These are phyloP conservation scores for Pseudachorutes palmiensis DNA, from an alignment of 1,140 invertebrate genomes.

Conservation along the genomic window DNA sequence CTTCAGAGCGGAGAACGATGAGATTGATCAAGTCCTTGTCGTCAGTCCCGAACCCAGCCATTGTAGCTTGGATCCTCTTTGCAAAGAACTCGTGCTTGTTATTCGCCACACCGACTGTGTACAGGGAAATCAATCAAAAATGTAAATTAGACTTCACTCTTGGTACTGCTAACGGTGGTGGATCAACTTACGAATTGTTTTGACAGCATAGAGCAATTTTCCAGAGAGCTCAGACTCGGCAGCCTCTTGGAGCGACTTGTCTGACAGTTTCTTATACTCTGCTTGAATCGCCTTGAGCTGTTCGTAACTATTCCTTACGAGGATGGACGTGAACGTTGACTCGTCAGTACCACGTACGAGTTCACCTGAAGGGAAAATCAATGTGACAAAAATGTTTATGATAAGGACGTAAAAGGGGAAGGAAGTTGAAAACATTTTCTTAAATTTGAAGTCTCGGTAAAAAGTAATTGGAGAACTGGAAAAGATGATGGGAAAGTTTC, in stretches of 20 bases:
- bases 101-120: slow-evolving; percentile 43
- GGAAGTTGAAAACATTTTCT: too few species aligned
- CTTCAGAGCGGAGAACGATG: slow-evolving; percentile 48
- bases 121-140: background rate
- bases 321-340: slow-evolving; percentile 71
- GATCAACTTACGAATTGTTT: slow-evolving; percentile 38
- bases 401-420: too few species aligned
- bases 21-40: slow-evolving; percentile 48
- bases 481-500: too few species aligned
- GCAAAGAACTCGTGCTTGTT: slow-evolving; percentile 51
- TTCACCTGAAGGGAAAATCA: slow-evolving; percentile 52
- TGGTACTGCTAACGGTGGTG: too few species aligned
- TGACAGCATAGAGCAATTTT: slow-evolving; percentile 31
- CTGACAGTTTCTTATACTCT: slow-evolving; percentile 58
- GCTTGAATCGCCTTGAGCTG: slow-evolving; percentile 44
- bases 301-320: slow-evolving; percentile 45
- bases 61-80: slow-evolving; percentile 47
- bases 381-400: too few species aligned
- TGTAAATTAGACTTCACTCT: too few species aligned
- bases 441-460: too few species aligned
- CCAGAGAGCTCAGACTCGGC: slow-evolving; percentile 30
- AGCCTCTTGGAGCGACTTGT: slow-evolving; percentile 33
- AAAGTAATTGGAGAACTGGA: too few species aligned
- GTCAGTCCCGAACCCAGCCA: slow-evolving; percentile 48
- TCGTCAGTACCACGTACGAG: slow-evolving; percentile 82